phyloP scores from a whole-genome alignment of 2,888 invertebrate genomes.

The Cynaeus angustus region DNA sequence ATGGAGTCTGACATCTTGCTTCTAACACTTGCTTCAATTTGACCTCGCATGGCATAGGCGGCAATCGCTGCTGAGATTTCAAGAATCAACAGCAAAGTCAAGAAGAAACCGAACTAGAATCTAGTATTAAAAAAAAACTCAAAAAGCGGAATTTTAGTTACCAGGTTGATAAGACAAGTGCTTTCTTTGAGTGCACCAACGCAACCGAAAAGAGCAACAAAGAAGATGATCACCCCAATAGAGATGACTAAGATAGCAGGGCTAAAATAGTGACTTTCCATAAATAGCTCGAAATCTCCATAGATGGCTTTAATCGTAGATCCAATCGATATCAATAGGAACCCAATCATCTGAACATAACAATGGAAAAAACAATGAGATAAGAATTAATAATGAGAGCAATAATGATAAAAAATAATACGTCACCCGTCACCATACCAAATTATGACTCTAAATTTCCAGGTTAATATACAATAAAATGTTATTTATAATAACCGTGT shows the following conservation, averaged over 20 bases:
- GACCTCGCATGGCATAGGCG: conserved; percentile 73
- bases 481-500: not conserved
- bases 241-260: conserved; percentile 85
- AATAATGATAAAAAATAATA: conserved; percentile 12
- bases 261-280: conserved; percentile 78
- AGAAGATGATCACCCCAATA: conserved; percentile 82
- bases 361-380: conserved; percentile 39
- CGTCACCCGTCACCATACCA: not conserved
- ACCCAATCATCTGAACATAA: conserved; percentile 78
- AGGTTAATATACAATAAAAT: not conserved
- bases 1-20: conserved; percentile 72
- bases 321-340: conserved; percentile 80
- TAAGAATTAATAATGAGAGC: conserved; percentile 33
- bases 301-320: conserved; percentile 76
- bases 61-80: conserved; percentile 77
- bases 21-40: conserved; percentile 69
- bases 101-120: conserved; percentile 74
- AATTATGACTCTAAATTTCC: conserved; percentile 3
- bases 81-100: conserved; percentile 75
- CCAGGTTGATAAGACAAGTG: conserved; percentile 80
- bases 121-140: conserved; percentile 15
- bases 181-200: conserved; percentile 88
- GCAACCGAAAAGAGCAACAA: conserved; percentile 88
- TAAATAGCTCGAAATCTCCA: conserved; percentile 75
- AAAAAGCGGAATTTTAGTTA: conserved; percentile 61